Conservation (phyloP, 2,888 invertebrate species). For the Emmelina monodactyla region DNA sequence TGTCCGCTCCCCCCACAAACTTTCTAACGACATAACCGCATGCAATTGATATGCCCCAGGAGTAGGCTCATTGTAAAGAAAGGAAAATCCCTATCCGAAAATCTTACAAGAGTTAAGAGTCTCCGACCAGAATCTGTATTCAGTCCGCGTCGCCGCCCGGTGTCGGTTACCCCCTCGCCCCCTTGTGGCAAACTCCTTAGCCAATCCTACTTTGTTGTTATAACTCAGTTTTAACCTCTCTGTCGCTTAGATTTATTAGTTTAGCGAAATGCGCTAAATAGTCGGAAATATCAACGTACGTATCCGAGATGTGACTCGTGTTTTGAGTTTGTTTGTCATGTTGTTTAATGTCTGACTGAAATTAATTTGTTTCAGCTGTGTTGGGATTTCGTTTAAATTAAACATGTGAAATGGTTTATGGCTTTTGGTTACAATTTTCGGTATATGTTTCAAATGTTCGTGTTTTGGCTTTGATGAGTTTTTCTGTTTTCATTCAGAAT, state of each 20-base stretch:
- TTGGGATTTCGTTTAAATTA: not conserved
- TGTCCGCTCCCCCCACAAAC: constrained; percentile 41
- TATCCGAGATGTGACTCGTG: constrained; percentile 8
- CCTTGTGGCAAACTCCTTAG: constrained; percentile 58
- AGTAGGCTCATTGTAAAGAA: constrained; percentile 67
- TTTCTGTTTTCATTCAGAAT: too few species aligned
- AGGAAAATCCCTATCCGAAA: constrained; percentile 65
- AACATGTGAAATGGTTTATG: too few species aligned
- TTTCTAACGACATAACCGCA: constrained; percentile 67
- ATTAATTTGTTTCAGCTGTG: not conserved
- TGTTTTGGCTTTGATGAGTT: not conserved
- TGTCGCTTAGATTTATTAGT: constrained; percentile 61
- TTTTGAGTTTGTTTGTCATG: constrained; percentile 5
- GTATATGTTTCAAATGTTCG: too few species aligned
- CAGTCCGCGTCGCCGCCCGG: constrained; percentile 35
- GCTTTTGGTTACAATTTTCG: not conserved
- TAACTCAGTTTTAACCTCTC: constrained; percentile 62
- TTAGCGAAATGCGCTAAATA: constrained; percentile 47
- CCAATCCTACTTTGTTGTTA: constrained; percentile 66
- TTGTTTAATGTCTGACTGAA: constrained; percentile 1
- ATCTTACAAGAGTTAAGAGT: constrained; percentile 60
- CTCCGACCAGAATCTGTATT: constrained; percentile 52
- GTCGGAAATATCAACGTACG: constrained; percentile 26
- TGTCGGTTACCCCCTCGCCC: constrained; percentile 43
- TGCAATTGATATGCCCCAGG: constrained; percentile 67